Percentiles rank a stretch among this genome's conserved stretches.
These are phyloP conservation scores for Cyrtodaria siliqua DNA, from an alignment of 2,888 invertebrate species.

Conservation along the genomic window DNA sequence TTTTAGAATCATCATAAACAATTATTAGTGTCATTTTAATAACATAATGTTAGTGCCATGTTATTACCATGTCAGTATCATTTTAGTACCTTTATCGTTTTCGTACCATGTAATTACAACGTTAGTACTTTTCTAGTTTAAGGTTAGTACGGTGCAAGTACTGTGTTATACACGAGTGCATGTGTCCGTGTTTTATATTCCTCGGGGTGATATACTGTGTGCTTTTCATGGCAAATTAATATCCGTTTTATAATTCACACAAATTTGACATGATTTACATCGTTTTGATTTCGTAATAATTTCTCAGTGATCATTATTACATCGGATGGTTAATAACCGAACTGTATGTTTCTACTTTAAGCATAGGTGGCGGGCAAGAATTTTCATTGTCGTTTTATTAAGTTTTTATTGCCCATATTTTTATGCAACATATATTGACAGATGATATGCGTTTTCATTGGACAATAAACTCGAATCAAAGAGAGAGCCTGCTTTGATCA, in stretches of 20 bases:
- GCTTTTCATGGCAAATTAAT: too few relatives aligned
- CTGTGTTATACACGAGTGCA: too few relatives aligned
- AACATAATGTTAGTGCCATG: too few relatives aligned
- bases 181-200: too few relatives aligned
- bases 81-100: too few relatives aligned
- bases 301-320: conserved; percentile 18
- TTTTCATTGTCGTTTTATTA: conserved; percentile 50
- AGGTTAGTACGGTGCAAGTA: too few relatives aligned
- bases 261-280: conserved; percentile 17
- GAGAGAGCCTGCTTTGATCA: conserved; percentile 51
- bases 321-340: conserved; percentile 31
- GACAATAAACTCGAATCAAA: conserved; percentile 59
- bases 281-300: conserved; percentile 6
- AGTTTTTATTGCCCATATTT: conserved; percentile 51
- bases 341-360: conserved; percentile 31
- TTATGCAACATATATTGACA: conserved; percentile 57
- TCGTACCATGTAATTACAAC: too few relatives aligned
- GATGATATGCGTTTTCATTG: conserved; percentile 56
- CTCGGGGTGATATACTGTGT: too few relatives aligned
- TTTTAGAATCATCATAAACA: too few relatives aligned
- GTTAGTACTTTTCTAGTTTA: too few relatives aligned
- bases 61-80: too few relatives aligned
- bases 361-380: conserved; percentile 38
- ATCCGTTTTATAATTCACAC: background rate
- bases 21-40: too few relatives aligned